Evolutionary conservation across 53 echinoderm and acorn worm species (phyloP), one percentile per base, ranked within the genome.

Genomic region (Luidia sarsii): DNA sequence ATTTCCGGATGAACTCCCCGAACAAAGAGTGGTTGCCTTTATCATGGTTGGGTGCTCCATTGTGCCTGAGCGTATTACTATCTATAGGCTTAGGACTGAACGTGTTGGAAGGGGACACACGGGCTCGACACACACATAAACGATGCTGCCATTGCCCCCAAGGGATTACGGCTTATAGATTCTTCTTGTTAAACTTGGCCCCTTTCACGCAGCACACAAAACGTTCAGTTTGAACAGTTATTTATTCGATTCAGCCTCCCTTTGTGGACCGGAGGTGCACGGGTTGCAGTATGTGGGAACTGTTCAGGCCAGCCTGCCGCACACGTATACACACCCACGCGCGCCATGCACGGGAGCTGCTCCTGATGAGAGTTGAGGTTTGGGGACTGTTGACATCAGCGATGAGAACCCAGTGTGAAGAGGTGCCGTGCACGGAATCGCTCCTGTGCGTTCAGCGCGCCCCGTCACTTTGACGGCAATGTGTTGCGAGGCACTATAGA

Each of bases 1-100:
- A 18, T 61, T 77, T 77, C 61, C 60, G 43, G 77, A 43, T 77
- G 62, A 60, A 55, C 61, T 61, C 14, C 9, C 32, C 70, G 51
- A 16, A 45, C 29, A 32, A 37, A 24, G 21, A 45, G 48, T 29
- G 77, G 41, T 11, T 41, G 41, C 11, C 11, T 11, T 27, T 29
- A 4, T 0, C 3, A 46, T 55, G 27, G 37, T 55, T 53, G 35
- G 36, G 36, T 74, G 55, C 36, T 37, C 71, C 9, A 77, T 41
- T 59, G 48, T 28, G 15, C n/a, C 16, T n/a, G 22, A 53, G 53
- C 18, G 3, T 16, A 16, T 53, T 3, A 21, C n/a, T n/a, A 53
- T 41, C 41, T 41, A 53, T 19, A 53, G 53, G 53, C n/a, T 21
- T 53, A 21, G 4, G 22, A 53, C 53, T 5, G 4, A 19, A 21